A percentile compares a stretch with the other conserved stretches of the same genome.
These are phyloP conservation scores for Drosophila ustulata DNA, from an alignment of 2,888 invertebrate species.

Conservation along the genomic window DNA sequence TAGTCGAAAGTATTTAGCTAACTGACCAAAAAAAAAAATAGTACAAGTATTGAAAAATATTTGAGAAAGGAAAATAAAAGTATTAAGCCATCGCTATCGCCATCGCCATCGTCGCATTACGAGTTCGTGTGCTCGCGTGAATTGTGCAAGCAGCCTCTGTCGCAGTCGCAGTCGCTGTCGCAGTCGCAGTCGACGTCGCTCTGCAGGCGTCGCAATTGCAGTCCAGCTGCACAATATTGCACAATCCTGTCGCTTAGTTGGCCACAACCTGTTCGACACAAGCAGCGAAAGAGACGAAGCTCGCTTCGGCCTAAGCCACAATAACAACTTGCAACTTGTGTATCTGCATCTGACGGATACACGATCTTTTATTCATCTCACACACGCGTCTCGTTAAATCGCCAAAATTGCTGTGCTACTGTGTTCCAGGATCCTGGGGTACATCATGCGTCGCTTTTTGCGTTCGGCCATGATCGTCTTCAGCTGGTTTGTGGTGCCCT, in stretches of 20 bases:
- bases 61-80: constrained; percentile 37
- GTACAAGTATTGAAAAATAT: background rate
- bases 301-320: constrained; percentile 2
- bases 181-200: constrained; percentile 45
- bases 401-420: constrained; percentile 85
- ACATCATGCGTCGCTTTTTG: constrained; percentile 87
- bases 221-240: constrained; percentile 71
- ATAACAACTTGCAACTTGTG: background rate
- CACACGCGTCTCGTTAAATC: constrained; percentile 62
- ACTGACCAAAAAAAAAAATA: constrained; percentile 59
- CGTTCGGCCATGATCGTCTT: constrained; percentile 87
- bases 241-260: constrained; percentile 72
- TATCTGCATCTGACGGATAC: constrained; percentile 46
- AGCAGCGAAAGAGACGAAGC: too few species aligned
- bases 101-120: constrained; percentile 18
- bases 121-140: constrained; percentile 48
- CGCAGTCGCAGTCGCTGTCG: constrained; percentile 11
- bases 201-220: background rate
- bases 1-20: constrained; percentile 70
- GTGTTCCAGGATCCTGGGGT: constrained; percentile 87
- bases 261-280: constrained; percentile 66
- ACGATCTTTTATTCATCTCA: constrained; percentile 38
- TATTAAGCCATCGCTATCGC: constrained; percentile 45
- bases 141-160: constrained; percentile 63
- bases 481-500: constrained; percentile 87